A percentile compares a stretch with the other conserved stretches of the same genome.
Conservation (phyloP, 2,888 invertebrate species). For the Criorhina ranunculi region DNA sequence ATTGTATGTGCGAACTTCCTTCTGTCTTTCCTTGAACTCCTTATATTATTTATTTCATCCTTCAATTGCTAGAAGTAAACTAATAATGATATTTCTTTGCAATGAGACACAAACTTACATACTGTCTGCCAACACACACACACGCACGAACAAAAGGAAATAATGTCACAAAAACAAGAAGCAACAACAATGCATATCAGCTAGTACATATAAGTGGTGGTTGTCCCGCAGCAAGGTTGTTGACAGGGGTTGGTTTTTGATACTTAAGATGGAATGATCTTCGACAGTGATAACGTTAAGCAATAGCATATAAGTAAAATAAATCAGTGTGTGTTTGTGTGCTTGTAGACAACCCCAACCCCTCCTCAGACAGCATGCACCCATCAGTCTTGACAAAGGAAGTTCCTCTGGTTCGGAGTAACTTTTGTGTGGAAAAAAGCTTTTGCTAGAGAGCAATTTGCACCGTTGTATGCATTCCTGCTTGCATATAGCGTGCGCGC, state of each 20-base stretch:
- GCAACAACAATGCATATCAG: slow-evolving; percentile 11
- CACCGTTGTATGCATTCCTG: slow-evolving; percentile 36
- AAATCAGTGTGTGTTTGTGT: neutral
- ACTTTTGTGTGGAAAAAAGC: slow-evolving; percentile 36
- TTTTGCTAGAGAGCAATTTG: slow-evolving; percentile 21
- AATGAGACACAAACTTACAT: slow-evolving; percentile 53
- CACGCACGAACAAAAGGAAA: neutral
- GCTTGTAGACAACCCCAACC: neutral
- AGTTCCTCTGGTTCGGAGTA: neutral
- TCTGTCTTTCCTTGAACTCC: neutral
- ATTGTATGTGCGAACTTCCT: neutral
- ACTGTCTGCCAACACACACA: slow-evolving; percentile 34
- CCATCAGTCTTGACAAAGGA: slow-evolving; percentile 24
- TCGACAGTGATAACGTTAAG: slow-evolving; percentile 28
- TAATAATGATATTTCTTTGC: slow-evolving; percentile 35
- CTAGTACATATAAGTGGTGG: slow-evolving; percentile 1
- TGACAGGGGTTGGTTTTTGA: slow-evolving; percentile 60
- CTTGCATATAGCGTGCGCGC: slow-evolving; percentile 31
- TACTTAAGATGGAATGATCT: slow-evolving; percentile 50
- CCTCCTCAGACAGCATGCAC: slow-evolving; percentile 12
- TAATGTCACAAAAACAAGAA: slow-evolving; percentile 8
- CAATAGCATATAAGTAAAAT: neutral
- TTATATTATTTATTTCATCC: slow-evolving; percentile 37
- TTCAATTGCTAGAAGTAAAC: slow-evolving; percentile 46
- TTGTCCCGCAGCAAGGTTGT: slow-evolving; percentile 34